These are phyloP conservation scores for Hybos culiciformis DNA, from an alignment of 2,888 invertebrate genomes.

Conservation along the genomic window DNA sequence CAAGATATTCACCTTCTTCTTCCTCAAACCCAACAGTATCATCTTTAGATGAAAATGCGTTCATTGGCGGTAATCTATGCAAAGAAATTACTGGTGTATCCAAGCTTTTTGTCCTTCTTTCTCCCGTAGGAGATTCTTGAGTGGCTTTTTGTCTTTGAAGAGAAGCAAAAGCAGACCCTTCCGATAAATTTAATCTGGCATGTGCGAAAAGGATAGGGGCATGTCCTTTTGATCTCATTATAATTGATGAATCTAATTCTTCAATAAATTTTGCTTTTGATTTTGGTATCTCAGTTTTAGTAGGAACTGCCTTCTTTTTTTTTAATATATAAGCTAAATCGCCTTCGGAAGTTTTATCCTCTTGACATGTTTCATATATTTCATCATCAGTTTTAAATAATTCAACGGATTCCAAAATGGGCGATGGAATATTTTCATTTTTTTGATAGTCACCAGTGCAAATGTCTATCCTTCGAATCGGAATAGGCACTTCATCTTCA, in stretches of 20 bases:
- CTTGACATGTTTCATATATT: conserved; percentile 30
- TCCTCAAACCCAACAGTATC: conserved; percentile 71
- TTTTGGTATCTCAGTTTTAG: conserved; percentile 18
- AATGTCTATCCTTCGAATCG: conserved; percentile 41
- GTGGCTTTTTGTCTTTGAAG: conserved; percentile 64
- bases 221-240: conserved; percentile 54
- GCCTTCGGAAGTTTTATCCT: conserved; percentile 40
- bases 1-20: conserved; percentile 48
- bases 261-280: conserved; percentile 46
- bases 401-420: conserved; percentile 46
- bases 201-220: conserved; percentile 68
- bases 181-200: conserved; percentile 65
- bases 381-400: conserved; percentile 47
- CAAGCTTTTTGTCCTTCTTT: conserved; percentile 67
- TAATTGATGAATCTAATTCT: conserved; percentile 51
- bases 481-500: conserved; percentile 54
- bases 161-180: conserved; percentile 64
- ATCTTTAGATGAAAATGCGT: conserved; percentile 79
- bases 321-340: conserved; percentile 40
- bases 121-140: conserved; percentile 57
- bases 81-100: conserved; percentile 73
- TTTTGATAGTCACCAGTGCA: conserved; percentile 45
- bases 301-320: conserved; percentile 15
- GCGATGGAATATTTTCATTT: conserved; percentile 49
- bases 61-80: conserved; percentile 64